A percentile compares a stretch with the other conserved stretches of the same genome.
Evolutionary conservation across 2,113 vertebrate species (phyloP).

Genomic region (Labeo catla): DNA sequence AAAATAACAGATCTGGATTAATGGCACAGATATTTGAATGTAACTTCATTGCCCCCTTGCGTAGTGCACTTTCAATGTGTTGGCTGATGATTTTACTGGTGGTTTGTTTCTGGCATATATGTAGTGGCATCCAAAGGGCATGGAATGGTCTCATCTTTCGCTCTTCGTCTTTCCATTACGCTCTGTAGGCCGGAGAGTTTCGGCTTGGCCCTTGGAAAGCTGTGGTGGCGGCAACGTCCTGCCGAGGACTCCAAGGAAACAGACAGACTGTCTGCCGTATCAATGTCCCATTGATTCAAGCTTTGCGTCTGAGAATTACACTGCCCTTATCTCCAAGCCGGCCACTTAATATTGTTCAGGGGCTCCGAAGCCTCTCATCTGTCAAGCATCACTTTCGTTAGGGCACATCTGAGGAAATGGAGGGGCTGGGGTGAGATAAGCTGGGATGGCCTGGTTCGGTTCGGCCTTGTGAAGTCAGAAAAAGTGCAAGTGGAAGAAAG

Average conservation of each 20-base stretch:
- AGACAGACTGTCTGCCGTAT: slow-evolving; percentile 68
- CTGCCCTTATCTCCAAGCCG: slow-evolving; percentile 64
- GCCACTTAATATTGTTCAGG: slow-evolving; percentile 74
- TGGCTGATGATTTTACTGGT: background rate
- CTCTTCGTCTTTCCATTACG: background rate
- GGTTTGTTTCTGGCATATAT: background rate
- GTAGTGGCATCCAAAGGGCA: background rate
- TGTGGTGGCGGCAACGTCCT: slow-evolving; percentile 52
- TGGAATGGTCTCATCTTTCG: slow-evolving; percentile 16
- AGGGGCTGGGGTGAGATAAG: slow-evolving; percentile 37
- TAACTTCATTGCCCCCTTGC: background rate
- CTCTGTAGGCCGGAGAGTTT: slow-evolving; percentile 17
- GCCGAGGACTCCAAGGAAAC: slow-evolving; percentile 57
- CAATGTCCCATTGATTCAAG: slow-evolving; percentile 74
- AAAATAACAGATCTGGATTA: too few relatives aligned
- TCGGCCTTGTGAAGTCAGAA: slow-evolving; percentile 67
- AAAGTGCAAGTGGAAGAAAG: slow-evolving; percentile 42
- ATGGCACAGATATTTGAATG: background rate
- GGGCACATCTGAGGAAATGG: slow-evolving; percentile 67
- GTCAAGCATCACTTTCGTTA: slow-evolving; percentile 63
- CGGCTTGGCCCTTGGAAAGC: slow-evolving; percentile 34
- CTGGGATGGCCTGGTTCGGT: slow-evolving; percentile 44
- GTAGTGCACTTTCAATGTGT: background rate
- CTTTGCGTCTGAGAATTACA: slow-evolving; percentile 67
- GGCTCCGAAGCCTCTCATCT: slow-evolving; percentile 67